Evolutionary conservation across 2,113 vertebrate species (phyloP).

Genomic region (Zosterops pallidus): DNA sequence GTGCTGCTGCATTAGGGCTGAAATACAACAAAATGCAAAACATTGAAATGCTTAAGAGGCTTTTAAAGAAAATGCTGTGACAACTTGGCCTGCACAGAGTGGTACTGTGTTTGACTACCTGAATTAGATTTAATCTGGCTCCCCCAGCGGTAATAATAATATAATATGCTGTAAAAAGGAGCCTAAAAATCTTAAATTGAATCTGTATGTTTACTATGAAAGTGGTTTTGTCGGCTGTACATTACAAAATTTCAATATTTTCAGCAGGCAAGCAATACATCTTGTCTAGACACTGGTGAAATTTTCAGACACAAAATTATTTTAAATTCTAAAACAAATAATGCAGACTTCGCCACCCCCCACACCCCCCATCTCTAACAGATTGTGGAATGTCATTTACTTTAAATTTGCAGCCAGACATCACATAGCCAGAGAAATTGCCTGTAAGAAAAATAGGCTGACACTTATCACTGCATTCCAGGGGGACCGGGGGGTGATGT

Average conservation of each 20-base stretch:
- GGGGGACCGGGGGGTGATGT: constrained; percentile 49
- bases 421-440: constrained; percentile 55
- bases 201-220: constrained; percentile 48
- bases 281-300: constrained; percentile 70
- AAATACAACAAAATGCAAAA: not conserved
- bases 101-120: not conserved
- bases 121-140: not conserved
- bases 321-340: constrained; percentile 59
- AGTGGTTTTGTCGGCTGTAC: not conserved
- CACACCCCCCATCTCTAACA: not conserved
- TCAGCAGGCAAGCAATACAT: constrained; percentile 51
- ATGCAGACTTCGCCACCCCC: not conserved
- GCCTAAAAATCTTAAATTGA: constrained; percentile 7
- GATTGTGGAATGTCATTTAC: constrained; percentile 61
- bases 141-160: not conserved
- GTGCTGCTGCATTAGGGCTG: not conserved
- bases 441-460: constrained; percentile 54
- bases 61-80: constrained; percentile 1
- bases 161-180: not conserved
- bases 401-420: constrained; percentile 66
- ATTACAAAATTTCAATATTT: constrained; percentile 58
- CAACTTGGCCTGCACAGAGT: not conserved
- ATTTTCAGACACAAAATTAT: constrained; percentile 58
- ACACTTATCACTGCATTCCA: constrained; percentile 24
- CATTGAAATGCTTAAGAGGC: not conserved